Percentiles rank a stretch among this genome's conserved stretches.
These are phyloP conservation scores for Forpus xanthops DNA, from an alignment of 2,797 vertebrate genomes.

Conservation along the genomic window DNA sequence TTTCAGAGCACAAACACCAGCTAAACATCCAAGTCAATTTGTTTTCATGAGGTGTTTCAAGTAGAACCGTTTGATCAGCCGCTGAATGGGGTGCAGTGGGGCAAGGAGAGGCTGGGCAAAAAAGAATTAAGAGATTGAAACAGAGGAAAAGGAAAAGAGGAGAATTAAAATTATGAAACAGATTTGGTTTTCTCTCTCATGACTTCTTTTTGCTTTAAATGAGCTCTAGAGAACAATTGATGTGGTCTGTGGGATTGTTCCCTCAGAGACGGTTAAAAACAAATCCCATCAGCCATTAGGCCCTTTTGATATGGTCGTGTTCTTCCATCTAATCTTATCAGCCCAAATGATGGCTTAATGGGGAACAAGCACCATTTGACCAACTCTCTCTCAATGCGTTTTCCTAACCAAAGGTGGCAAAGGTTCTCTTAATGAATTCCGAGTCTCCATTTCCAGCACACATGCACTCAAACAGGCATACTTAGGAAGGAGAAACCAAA, in stretches of 20 bases:
- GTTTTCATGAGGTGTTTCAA: neutral
- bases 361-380: neutral
- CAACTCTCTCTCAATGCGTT: neutral
- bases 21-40: neutral
- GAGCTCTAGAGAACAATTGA: neutral
- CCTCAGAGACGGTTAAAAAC: neutral
- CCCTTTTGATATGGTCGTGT: neutral
- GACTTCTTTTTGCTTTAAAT: neutral
- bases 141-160: neutral
- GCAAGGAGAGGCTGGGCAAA: neutral
- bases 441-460: neutral
- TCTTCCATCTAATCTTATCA: neutral
- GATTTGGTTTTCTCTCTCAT: neutral
- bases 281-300: neutral
- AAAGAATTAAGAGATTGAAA: neutral
- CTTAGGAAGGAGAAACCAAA: neutral
- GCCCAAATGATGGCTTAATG: neutral
- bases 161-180: neutral
- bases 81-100: neutral
- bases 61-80: neutral
- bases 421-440: neutral
- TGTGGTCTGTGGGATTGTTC: neutral
- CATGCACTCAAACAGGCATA: neutral
- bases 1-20: neutral
- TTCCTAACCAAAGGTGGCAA: neutral